These are phyloP conservation scores for Brotula barbata DNA, from an alignment of 2,797 vertebrate genomes.

Conservation along the genomic window DNA sequence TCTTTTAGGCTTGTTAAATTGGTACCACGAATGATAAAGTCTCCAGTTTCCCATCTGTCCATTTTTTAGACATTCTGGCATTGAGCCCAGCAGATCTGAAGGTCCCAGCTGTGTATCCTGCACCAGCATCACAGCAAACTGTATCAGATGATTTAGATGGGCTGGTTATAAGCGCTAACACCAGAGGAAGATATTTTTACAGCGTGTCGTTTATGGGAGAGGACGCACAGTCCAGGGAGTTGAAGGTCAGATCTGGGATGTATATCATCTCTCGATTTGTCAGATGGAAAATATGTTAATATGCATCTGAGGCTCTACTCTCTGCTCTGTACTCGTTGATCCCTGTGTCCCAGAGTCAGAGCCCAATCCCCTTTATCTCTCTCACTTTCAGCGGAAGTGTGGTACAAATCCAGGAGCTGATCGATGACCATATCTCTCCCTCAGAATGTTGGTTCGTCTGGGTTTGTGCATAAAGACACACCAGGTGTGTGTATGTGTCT, in stretches of 20 bases:
- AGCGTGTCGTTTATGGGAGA: constrained; percentile 17
- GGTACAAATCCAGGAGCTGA: constrained; percentile 44
- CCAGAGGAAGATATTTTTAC: constrained; percentile 1
- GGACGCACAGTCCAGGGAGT: not conserved
- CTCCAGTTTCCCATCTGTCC: too few relatives aligned
- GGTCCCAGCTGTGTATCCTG: not conserved
- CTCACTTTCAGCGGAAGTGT: constrained; percentile 35
- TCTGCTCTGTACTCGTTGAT: not conserved
- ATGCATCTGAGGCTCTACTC: not conserved
- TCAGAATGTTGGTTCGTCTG: constrained; percentile 8
- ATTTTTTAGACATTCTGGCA: too few relatives aligned
- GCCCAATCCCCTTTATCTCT: too few relatives aligned
- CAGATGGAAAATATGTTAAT: not conserved
- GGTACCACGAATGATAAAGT: too few relatives aligned
- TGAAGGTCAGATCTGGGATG: constrained; percentile 35
- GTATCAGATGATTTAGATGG: not conserved
- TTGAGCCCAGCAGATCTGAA: not conserved
- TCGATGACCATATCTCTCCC: constrained; percentile 37
- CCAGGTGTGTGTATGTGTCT: constrained; percentile 3
- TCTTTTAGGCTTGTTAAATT: not conserved
- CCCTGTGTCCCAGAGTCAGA: not conserved
- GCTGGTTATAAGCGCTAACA: not conserved
- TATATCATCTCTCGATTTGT: not conserved
- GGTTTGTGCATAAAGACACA: constrained; percentile 20
- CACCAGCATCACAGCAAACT: not conserved